These are phyloP conservation scores for Drosophila nigromelanica DNA, from an alignment of 1,140 invertebrate species.

Conservation along the genomic window DNA sequence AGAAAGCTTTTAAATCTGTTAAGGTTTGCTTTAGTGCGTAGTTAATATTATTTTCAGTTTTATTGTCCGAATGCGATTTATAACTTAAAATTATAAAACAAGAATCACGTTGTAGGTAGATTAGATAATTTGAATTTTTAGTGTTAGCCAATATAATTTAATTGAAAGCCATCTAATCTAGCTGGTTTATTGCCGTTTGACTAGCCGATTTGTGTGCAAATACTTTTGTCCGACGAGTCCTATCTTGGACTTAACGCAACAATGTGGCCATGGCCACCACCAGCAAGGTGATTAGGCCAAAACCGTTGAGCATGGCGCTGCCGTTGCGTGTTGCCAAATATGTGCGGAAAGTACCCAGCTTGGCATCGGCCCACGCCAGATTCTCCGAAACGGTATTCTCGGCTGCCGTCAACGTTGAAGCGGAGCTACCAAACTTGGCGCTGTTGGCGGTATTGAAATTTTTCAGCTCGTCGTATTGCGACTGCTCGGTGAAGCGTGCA, in stretches of 20 bases:
- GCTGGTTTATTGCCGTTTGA: conserved; percentile 31
- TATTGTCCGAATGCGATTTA: not conserved
- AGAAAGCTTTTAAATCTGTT: not conserved
- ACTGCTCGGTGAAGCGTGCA: conserved; percentile 83
- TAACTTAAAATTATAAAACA: not conserved
- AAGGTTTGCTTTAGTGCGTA: not conserved
- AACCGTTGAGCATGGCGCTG: conserved; percentile 52
- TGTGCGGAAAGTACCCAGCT: conserved; percentile 52
- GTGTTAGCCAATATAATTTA: conserved; percentile 12
- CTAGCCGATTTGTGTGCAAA: conserved; percentile 44
- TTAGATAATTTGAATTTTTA: conserved; percentile 12
- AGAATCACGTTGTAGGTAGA: not conserved
- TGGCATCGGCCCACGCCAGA: conserved; percentile 52
- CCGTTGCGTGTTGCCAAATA: conserved; percentile 56
- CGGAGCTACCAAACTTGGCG: conserved; percentile 57
- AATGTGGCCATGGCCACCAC: conserved; percentile 60
- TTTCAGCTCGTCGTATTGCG: conserved; percentile 73
- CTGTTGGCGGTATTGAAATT: conserved; percentile 55
- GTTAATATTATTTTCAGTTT: not conserved
- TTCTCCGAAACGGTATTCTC: conserved; percentile 57
- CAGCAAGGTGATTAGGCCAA: conserved; percentile 63
- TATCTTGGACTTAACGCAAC: conserved; percentile 38
- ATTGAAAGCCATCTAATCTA: conserved; percentile 42
- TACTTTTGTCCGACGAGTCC: conserved; percentile 40
- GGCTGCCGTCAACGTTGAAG: conserved; percentile 51